Evolutionary conservation across 2,888 invertebrate species (phyloP).

Genomic region (Hermodice carunculata): DNA sequence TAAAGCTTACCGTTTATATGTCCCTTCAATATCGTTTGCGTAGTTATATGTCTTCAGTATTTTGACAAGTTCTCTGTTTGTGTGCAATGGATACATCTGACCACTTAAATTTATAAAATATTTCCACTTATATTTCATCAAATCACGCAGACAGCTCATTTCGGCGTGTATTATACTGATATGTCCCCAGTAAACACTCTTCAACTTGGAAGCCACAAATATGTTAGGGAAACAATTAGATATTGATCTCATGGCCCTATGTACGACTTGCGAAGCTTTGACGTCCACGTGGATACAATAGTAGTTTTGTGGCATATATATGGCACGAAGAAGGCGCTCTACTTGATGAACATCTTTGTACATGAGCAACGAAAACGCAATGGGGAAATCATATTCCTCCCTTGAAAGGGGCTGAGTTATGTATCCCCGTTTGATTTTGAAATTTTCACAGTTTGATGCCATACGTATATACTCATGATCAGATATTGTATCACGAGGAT

Average conservation of each 20-base stretch:
- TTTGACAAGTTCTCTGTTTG: conserved; percentile 57
- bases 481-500: not conserved
- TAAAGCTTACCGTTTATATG: conserved; percentile 42
- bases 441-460: conserved; percentile 34
- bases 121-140: conserved; percentile 53
- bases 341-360: conserved; percentile 55
- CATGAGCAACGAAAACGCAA: conserved; percentile 58
- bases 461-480: conserved; percentile 18
- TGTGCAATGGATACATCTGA: conserved; percentile 62
- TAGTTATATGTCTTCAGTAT: conserved; percentile 57
- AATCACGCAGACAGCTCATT: conserved; percentile 51
- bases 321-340: conserved; percentile 53
- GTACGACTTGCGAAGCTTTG: conserved; percentile 42
- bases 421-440: conserved; percentile 30
- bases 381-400: conserved; percentile 52
- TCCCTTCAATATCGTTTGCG: conserved; percentile 55
- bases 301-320: conserved; percentile 61
- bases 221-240: conserved; percentile 63
- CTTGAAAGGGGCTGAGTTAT: conserved; percentile 21
- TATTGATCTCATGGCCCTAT: conserved; percentile 44
- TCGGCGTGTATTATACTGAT: conserved; percentile 55
- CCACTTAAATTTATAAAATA: conserved; percentile 65
- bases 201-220: conserved; percentile 48
- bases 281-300: conserved; percentile 65
- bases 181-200: conserved; percentile 54